Conservation (phyloP, 2,888 invertebrate genomes). For the Strigamia transsilvanica region DNA sequence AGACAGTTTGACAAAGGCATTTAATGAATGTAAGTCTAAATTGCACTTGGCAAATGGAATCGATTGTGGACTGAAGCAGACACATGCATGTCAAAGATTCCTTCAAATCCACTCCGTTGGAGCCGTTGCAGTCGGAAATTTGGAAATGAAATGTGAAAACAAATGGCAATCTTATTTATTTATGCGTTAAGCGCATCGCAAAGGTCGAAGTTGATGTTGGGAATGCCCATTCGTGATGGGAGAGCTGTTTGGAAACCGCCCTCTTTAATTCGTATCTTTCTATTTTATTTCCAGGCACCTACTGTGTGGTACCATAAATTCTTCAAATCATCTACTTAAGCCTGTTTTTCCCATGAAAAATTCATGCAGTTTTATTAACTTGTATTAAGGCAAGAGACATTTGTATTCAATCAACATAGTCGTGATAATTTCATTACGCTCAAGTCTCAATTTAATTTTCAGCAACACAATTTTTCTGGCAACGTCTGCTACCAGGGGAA, state of each 20-base stretch:
- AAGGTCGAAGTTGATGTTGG: background rate
- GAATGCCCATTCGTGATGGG: slow-evolving; percentile 5
- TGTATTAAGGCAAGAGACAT: background rate
- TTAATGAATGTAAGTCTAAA: slow-evolving; percentile 32
- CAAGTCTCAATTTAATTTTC: too few relatives aligned
- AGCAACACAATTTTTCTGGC: too few relatives aligned
- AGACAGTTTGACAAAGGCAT: slow-evolving; percentile 17
- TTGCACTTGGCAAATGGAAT: slow-evolving; percentile 31
- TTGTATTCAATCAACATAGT: slow-evolving; percentile 11
- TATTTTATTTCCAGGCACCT: slow-evolving; percentile 11
- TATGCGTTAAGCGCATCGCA: background rate
- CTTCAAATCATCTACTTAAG: background rate
- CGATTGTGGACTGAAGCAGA: background rate
- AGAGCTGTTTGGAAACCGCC: background rate
- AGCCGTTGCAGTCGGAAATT: background rate
- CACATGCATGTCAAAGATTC: slow-evolving; percentile 12
- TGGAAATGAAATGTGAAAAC: background rate
- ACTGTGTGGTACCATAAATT: background rate
- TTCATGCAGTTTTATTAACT: background rate
- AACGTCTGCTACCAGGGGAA: too few relatives aligned
- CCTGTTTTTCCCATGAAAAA: background rate
- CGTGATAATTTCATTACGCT: too few relatives aligned
- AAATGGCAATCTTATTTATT: slow-evolving; percentile 2
- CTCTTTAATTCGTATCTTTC: background rate
- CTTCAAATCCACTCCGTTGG: background rate